A percentile compares a stretch with the other conserved stretches of the same genome.
phyloP scores from a whole-genome alignment of 2,888 invertebrate genomes.

The Ectemnius lituratus region DNA sequence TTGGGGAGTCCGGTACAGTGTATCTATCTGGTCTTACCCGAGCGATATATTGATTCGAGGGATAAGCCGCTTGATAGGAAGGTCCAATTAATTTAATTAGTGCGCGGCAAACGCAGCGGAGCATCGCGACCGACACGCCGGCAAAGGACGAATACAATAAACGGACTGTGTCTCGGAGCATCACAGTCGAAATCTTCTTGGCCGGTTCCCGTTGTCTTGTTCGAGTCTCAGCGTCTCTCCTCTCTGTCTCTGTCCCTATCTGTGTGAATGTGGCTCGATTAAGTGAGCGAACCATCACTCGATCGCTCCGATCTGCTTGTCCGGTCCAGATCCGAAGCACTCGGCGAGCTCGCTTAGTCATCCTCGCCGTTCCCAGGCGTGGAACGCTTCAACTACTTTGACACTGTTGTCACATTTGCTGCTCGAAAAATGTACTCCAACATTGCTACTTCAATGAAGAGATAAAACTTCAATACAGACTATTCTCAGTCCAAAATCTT shows the following conservation, averaged over 20 bases:
- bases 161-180: slow-evolving; percentile 9
- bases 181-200: slow-evolving; percentile 36
- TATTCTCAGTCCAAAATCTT: too few relatives aligned
- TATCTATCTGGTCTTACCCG: too few relatives aligned
- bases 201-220: slow-evolving; percentile 20
- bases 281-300: slow-evolving; percentile 50
- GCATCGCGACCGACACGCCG: not conserved
- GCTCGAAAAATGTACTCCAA: too few relatives aligned
- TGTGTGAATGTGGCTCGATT: slow-evolving; percentile 53
- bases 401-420: too few relatives aligned
- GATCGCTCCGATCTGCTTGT: slow-evolving; percentile 58
- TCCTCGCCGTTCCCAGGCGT: slow-evolving; percentile 65
- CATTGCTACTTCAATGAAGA: too few relatives aligned
- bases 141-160: slow-evolving; percentile 27
- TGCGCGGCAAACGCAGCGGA: not conserved
- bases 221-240: not conserved
- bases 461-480: too few relatives aligned
- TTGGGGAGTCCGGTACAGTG: too few relatives aligned
- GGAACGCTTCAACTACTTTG: slow-evolving; percentile 42
- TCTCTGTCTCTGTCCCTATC: not conserved
- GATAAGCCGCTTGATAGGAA: not conserved
- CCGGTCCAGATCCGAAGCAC: slow-evolving; percentile 56
- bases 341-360: slow-evolving; percentile 62
- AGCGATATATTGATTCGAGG: slow-evolving; percentile 3
- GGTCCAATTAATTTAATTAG: slow-evolving; percentile 18